phyloP scores from a whole-genome alignment of 2,797 vertebrate species.

The Neopelma chrysocephalum region DNA sequence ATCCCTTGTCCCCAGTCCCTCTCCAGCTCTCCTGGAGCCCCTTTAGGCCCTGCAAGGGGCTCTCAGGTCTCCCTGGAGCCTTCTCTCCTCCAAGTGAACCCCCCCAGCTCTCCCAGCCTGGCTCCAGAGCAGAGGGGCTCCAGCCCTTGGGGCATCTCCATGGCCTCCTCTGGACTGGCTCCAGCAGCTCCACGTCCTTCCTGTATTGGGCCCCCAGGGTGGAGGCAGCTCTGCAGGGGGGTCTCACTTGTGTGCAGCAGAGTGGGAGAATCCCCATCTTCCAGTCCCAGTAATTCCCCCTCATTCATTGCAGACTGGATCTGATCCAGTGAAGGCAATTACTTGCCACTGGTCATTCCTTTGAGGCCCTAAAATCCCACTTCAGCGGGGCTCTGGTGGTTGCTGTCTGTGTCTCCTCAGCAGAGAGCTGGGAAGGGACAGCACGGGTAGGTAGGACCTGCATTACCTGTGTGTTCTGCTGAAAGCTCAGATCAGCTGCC shows the following conservation, averaged over 20 bases:
- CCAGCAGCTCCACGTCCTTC: not conserved
- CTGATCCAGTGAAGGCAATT: not conserved
- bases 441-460: not conserved
- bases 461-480: not conserved
- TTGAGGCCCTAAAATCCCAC: not conserved
- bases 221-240: not conserved
- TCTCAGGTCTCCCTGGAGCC: not conserved
- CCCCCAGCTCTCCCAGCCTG: not conserved
- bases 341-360: not conserved
- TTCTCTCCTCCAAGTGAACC: not conserved
- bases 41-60: accelerated
- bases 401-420: not conserved
- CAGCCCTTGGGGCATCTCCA: not conserved
- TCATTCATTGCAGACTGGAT: not conserved
- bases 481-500: not conserved
- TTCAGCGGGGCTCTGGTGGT: not conserved
- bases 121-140: not conserved
- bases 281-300: not conserved
- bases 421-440: not conserved
- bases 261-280: not conserved
- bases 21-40: not conserved
- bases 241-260: not conserved
- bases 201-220: too few species aligned
- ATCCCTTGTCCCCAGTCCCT: not conserved
- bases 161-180: not conserved